A percentile compares a stretch with the other conserved stretches of the same genome.
Evolutionary conservation across 2,113 vertebrate genomes (phyloP).

Genomic region (Pelvicachromis taeniatus): DNA sequence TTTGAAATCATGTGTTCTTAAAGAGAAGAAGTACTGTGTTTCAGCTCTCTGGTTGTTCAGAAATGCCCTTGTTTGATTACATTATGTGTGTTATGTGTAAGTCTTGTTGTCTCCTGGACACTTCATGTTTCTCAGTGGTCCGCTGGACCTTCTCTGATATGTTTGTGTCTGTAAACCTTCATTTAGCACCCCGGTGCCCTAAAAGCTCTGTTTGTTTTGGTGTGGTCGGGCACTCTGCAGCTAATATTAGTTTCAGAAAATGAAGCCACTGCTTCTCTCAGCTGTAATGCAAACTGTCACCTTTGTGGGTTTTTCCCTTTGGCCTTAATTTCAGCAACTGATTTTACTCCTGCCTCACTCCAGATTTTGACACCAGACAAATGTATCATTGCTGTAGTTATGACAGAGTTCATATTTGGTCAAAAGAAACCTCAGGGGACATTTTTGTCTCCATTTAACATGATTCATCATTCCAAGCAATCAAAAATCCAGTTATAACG

Average conservation of each 20-base stretch:
- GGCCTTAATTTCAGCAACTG: background rate
- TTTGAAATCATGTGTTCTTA: background rate
- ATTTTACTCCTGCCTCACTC: background rate
- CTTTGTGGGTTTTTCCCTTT: background rate
- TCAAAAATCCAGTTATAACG: background rate
- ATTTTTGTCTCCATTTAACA: background rate
- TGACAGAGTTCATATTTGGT: slow-evolving; percentile 1
- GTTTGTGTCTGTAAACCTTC: background rate
- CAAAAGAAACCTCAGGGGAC: background rate
- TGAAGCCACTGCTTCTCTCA: background rate
- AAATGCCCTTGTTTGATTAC: background rate
- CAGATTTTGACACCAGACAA: background rate
- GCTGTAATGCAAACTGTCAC: background rate
- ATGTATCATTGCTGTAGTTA: background rate
- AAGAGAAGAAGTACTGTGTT: background rate
- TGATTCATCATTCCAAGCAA: background rate
- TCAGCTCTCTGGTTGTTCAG: background rate
- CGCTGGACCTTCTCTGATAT: background rate
- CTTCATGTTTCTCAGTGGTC: background rate
- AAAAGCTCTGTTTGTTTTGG: background rate
- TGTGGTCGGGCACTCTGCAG: background rate
- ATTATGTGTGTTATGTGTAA: background rate
- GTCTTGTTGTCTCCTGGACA: background rate
- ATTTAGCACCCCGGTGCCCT: background rate
- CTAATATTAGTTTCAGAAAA: background rate